A percentile compares a stretch with the other conserved stretches of the same genome.
Conservation (phyloP, 2,797 vertebrate genomes). For the Orientallactaga sibirica region DNA sequence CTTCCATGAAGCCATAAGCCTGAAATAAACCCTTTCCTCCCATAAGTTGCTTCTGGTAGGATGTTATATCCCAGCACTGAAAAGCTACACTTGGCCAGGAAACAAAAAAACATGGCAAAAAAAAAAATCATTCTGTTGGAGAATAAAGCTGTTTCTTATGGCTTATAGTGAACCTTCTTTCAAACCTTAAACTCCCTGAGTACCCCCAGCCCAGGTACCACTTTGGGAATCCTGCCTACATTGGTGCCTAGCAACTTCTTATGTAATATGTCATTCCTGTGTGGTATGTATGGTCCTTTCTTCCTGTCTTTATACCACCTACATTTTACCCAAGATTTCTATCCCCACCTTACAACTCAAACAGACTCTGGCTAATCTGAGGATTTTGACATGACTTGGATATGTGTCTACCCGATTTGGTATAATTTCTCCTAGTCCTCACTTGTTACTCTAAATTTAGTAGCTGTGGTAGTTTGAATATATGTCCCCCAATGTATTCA, state of each 20-base stretch:
- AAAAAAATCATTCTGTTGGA: no score
- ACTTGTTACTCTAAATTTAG: slow-evolving; percentile 12
- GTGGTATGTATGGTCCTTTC: neutral
- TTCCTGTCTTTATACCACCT: neutral
- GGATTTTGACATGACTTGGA: neutral
- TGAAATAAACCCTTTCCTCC: no score
- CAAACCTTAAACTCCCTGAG: neutral
- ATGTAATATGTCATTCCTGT: neutral
- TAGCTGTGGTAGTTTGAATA: no score
- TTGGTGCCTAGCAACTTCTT: neutral
- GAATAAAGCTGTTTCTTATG: no score
- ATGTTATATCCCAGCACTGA: no score
- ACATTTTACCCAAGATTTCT: neutral
- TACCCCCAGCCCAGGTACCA: neutral
- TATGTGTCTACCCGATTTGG: neutral
- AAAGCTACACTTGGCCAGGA: no score
- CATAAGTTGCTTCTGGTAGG: no score
- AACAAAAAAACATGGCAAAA: no score
- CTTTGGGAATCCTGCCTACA: neutral
- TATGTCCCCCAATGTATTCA: no score
- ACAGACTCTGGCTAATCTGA: neutral
- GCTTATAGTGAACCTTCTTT: neutral
- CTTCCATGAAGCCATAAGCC: no score
- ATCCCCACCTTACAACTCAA: neutral
- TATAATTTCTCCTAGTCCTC: neutral